Evolutionary conservation across 2,113 vertebrate species (phyloP).

Genomic region (Salvelinus namaycush): DNA sequence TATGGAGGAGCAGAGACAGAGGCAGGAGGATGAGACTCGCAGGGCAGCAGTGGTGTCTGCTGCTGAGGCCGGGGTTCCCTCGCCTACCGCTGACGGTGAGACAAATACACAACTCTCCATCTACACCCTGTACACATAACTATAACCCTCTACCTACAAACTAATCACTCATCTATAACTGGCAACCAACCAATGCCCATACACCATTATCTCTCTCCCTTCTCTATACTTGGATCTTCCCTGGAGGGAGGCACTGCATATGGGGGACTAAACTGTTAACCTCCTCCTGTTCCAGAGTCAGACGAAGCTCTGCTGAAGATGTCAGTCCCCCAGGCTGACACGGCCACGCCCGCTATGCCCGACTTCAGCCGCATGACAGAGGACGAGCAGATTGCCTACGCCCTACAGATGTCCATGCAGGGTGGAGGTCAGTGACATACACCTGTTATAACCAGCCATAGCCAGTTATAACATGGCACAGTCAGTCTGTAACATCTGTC

Average conservation of each 20-base stretch:
- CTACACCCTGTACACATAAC: no score
- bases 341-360: slow-evolving; percentile 79
- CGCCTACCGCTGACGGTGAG: slow-evolving; percentile 81
- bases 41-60: slow-evolving; percentile 85
- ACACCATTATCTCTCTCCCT: neutral
- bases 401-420: slow-evolving; percentile 97
- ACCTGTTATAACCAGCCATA: neutral
- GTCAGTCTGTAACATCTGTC: no score
- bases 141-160: no score
- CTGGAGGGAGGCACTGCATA: neutral
- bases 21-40: slow-evolving; percentile 93
- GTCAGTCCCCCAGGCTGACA: slow-evolving; percentile 89
- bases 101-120: neutral
- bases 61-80: slow-evolving; percentile 74
- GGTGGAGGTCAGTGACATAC: slow-evolving; percentile 73
- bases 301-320: slow-evolving; percentile 94
- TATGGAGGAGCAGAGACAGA: slow-evolving; percentile 96
- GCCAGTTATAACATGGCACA: no score
- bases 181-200: no score
- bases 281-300: slow-evolving; percentile 74
- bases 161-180: no score
- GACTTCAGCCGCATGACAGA: slow-evolving; percentile 98
- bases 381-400: slow-evolving; percentile 97
- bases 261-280: no score
- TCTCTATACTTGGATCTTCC: neutral